A percentile compares a stretch with the other conserved stretches of the same genome.
Evolutionary conservation across 2,888 invertebrate genomes (phyloP).

Genomic region (Podotricha telesiphe): DNA sequence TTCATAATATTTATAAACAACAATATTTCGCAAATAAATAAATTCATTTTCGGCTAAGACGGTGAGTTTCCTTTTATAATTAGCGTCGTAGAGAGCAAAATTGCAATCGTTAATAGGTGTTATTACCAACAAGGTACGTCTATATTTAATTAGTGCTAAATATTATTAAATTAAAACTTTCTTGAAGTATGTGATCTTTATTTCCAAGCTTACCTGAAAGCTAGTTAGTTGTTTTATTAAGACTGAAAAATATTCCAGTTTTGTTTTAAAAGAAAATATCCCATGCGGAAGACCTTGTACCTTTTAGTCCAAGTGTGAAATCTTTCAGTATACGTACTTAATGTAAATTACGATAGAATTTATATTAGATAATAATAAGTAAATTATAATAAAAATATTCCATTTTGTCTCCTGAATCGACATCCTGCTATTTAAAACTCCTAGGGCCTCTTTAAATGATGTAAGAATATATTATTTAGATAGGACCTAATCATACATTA

Average conservation of each 20-base stretch:
- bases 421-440: constrained; percentile 39
- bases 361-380: constrained; percentile 83
- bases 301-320: constrained; percentile 79
- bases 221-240: constrained; percentile 76
- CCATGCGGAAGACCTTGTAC: constrained; percentile 65
- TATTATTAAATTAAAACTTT: constrained; percentile 63
- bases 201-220: constrained; percentile 55
- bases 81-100: constrained; percentile 77
- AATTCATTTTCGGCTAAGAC: constrained; percentile 62
- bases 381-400: constrained; percentile 72
- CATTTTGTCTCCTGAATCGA: constrained; percentile 73
- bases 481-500: constrained; percentile 53
- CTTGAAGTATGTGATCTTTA: constrained; percentile 54
- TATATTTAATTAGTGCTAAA: constrained; percentile 75
- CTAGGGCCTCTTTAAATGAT: constrained; percentile 67
- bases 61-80: constrained; percentile 82
- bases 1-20: constrained; percentile 73
- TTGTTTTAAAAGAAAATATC: constrained; percentile 64
- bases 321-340: constrained; percentile 84
- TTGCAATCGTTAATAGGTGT: constrained; percentile 78
- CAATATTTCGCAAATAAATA: constrained; percentile 61
- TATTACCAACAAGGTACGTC: constrained; percentile 69
- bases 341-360: constrained; percentile 82
- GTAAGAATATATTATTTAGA: constrained; percentile 59
- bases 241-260: constrained; percentile 81